Evolutionary conservation across 2,113 vertebrate genomes (phyloP).

Genomic region (Percopsis transmontana): DNA sequence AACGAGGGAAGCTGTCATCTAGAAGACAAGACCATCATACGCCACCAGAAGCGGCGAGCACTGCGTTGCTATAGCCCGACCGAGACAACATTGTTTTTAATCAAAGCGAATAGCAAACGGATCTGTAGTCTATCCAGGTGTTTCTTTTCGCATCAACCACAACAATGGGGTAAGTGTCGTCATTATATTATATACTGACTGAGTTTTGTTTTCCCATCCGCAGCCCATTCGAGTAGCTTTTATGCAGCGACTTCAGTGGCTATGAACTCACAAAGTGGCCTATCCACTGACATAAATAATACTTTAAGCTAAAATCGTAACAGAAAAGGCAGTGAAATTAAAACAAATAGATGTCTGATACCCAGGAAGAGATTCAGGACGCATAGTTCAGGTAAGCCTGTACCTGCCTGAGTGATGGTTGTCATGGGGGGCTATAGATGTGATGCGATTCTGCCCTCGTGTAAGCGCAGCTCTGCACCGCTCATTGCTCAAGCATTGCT

Average conservation of each 20-base stretch:
- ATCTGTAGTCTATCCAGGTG: conserved; percentile 28
- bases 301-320: no score
- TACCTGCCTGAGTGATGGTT: background rate
- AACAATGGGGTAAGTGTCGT: conserved; percentile 74
- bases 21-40: conserved; percentile 62
- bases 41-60: conserved; percentile 39
- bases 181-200: conserved; percentile 37
- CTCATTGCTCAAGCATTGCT: background rate
- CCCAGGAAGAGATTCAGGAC: background rate
- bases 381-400: conserved; percentile 1
- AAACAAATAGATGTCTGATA: no score
- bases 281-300: no score
- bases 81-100: background rate
- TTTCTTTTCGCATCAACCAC: conserved; percentile 53
- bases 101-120: no score
- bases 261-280: conserved; percentile 39
- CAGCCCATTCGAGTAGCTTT: conserved; percentile 34
- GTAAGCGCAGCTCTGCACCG: background rate
- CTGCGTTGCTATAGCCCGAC: background rate
- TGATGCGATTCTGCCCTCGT: conserved; percentile 2
- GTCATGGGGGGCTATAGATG: background rate
- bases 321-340: no score
- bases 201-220: conserved; percentile 11
- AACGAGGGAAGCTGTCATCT: conserved; percentile 46
- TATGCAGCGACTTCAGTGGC: conserved; percentile 21